phyloP scores from a whole-genome alignment of 1,140 invertebrate species.

The Berghia stephanieae region DNA sequence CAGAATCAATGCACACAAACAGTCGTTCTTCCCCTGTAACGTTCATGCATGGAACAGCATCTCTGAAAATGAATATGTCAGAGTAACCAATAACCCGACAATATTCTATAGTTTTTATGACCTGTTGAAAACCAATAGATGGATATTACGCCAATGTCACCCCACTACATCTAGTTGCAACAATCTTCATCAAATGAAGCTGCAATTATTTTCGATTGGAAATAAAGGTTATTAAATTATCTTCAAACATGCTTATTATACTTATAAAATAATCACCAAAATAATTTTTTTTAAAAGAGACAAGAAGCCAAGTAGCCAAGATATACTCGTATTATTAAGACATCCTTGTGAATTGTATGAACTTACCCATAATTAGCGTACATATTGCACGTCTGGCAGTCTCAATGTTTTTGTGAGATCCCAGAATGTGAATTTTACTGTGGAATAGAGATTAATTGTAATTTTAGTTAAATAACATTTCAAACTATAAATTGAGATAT shows the following conservation, averaged over 20 bases:
- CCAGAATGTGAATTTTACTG: constrained; percentile 94
- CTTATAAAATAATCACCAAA: neutral
- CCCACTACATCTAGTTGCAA: too few species aligned
- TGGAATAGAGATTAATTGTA: constrained; percentile 37
- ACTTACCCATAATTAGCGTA: constrained; percentile 90
- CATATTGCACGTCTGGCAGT: constrained; percentile 95
- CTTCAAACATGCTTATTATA: neutral
- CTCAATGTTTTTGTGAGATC: constrained; percentile 97
- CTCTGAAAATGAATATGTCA: neutral
- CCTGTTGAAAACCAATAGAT: neutral
- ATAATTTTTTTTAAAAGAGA: neutral
- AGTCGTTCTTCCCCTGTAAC: neutral
- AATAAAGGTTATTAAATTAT: neutral
- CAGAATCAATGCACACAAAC: too few species aligned
- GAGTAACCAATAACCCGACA: neutral
- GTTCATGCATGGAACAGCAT: neutral
- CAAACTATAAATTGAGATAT: neutral
- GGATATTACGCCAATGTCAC: too few species aligned
- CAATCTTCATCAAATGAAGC: too few species aligned
- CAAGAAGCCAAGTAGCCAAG: too few species aligned
- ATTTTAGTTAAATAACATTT: neutral
- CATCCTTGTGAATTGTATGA: neutral
- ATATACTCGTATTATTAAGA: too few species aligned
- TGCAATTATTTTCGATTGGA: neutral
- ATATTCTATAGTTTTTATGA: neutral